Conservation (phyloP, 2,888 invertebrate genomes). For the Dynastes tityus region DNA sequence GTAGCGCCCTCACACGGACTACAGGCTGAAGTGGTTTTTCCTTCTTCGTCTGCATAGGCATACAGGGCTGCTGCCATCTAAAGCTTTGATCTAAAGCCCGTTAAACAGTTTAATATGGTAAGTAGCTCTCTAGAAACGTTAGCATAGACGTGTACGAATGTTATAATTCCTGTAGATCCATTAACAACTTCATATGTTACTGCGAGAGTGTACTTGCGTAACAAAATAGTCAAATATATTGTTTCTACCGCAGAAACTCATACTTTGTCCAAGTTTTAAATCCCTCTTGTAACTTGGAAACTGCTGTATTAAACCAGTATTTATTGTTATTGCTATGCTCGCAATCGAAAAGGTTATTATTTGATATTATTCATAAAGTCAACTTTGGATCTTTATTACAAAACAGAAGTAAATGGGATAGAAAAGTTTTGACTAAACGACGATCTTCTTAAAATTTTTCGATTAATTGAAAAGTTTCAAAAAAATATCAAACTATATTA, state of each 20-base stretch:
- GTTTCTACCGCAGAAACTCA: slow-evolving; percentile 43
- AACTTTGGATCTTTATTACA: no score
- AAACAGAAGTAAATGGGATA: no score
- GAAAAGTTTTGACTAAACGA: no score
- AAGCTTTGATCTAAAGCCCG: slow-evolving; percentile 59
- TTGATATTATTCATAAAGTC: no score
- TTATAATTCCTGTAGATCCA: slow-evolving; percentile 55
- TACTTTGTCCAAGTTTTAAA: slow-evolving; percentile 42
- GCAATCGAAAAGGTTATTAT: not conserved
- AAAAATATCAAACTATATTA: no score
- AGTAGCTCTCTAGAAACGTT: slow-evolving; percentile 55
- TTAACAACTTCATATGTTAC: slow-evolving; percentile 51
- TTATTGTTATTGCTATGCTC: slow-evolving; percentile 21
- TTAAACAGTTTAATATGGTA: slow-evolving; percentile 57
- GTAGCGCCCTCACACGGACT: slow-evolving; percentile 50
- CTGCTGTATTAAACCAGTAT: slow-evolving; percentile 4
- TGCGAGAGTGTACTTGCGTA: slow-evolving; percentile 27
- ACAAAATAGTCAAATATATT: slow-evolving; percentile 48
- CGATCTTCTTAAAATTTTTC: no score
- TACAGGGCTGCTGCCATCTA: slow-evolving; percentile 55
- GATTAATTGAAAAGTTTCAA: no score
- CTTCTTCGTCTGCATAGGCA: slow-evolving; percentile 50
- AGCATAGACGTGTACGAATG: slow-evolving; percentile 55
- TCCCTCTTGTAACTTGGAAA: slow-evolving; percentile 24
- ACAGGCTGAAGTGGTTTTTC: slow-evolving; percentile 58